Evolutionary conservation across 2,113 vertebrate genomes (phyloP), one percentile per base, ranked within the genome.

Genomic region (Seriola quinqueradiata): DNA sequence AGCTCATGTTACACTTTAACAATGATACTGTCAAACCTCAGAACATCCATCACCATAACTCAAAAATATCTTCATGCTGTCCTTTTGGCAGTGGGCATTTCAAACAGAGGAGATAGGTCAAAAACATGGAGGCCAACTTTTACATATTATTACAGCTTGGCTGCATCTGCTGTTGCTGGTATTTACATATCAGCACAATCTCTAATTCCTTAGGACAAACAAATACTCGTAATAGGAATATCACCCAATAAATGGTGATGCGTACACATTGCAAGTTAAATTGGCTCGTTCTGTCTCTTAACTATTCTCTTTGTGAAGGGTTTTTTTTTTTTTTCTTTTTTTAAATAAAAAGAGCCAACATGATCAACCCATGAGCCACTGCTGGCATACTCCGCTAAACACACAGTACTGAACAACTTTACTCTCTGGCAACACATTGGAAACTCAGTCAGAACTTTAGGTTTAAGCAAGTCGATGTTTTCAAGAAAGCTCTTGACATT

Each of bases 21-120:
- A 44, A 1, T n/a, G 3, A 68, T 83, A 48, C 59, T 75, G 58
- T 86, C 78, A 84, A 81, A 79, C 61, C 70, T 70, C 59, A 73
- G 23, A 65, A 71, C 59, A 83, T 83, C 67, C 14, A 66, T 71
- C 70, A 84, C 19, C 57, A n/a, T 50, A 52, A 28, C 63, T 69
- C n/a, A 38, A 42, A 65, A 65, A 46, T n/a, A 23, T 81, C 40
- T 36, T 54, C 23, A 73, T 67, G 61, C 34, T 7, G 50, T 69
- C 38, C 17, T 48, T 61, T 54, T 48, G 61, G 17, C 66, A 42
- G 25, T 23, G 16, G 21, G 38, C 70, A 60, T 69, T 71, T 55
- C 50, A 78, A 77, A 59, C 50, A 59, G 50, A 81, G 63, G n/a
- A 34, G 44, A 68, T 5, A 13, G 40, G 55, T 61, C 67, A 73